A percentile compares a stretch with the other conserved stretches of the same genome.
Evolutionary conservation across 2,113 vertebrate genomes (phyloP).

Genomic region (Paratilapia polleni): DNA sequence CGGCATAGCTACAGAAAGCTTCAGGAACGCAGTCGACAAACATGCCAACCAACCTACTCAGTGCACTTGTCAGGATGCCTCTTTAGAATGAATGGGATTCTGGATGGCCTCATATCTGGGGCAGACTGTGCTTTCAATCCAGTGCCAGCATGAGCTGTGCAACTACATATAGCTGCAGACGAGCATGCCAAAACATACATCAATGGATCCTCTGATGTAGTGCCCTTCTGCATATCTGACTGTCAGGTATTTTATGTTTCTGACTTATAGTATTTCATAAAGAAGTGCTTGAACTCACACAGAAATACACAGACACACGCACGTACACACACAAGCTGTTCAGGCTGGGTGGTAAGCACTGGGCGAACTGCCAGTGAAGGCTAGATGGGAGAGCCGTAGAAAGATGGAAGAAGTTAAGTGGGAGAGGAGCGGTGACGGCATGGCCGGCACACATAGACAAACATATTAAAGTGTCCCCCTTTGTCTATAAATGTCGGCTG

Average conservation of each 20-base stretch:
- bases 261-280: constrained; percentile 49
- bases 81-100: constrained; percentile 26
- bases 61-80: constrained; percentile 36
- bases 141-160: constrained; percentile 32
- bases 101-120: constrained; percentile 41
- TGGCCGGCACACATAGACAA: constrained; percentile 61
- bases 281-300: constrained; percentile 29
- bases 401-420: constrained; percentile 61
- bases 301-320: not conserved
- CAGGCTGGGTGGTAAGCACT: constrained; percentile 35
- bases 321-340: constrained; percentile 40
- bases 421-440: constrained; percentile 58
- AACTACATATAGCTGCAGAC: constrained; percentile 30
- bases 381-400: constrained; percentile 28
- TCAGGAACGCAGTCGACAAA: constrained; percentile 17
- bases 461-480: constrained; percentile 74
- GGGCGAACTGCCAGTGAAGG: constrained; percentile 41
- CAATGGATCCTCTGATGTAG: constrained; percentile 46
- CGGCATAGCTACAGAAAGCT: not conserved
- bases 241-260: constrained; percentile 51
- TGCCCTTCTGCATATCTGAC: constrained; percentile 45
- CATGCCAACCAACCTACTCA: constrained; percentile 29
- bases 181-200: constrained; percentile 43
- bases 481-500: constrained; percentile 72
- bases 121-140: constrained; percentile 33